phyloP scores from a whole-genome alignment of 1,140 invertebrate species.

The Copidosoma floridanum region DNA sequence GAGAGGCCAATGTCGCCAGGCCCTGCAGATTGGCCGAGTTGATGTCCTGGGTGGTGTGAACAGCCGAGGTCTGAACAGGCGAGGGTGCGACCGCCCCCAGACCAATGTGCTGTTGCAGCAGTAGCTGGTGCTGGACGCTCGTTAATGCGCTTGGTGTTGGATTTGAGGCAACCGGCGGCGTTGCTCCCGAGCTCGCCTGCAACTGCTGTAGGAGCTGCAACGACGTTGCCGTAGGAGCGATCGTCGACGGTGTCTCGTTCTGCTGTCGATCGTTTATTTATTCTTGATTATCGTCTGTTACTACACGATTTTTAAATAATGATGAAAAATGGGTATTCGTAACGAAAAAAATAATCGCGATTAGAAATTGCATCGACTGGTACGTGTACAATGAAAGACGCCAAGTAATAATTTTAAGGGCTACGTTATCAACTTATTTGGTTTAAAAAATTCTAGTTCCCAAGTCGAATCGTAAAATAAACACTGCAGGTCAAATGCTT shows the following conservation, averaged over 20 bases:
- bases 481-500: background rate
- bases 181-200: slow-evolving; percentile 63
- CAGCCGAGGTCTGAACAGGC: slow-evolving; percentile 38
- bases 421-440: too few species aligned
- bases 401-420: too few species aligned
- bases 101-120: slow-evolving; percentile 67
- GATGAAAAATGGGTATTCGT: too few species aligned
- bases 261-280: too few species aligned
- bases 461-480: background rate
- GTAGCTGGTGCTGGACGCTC: slow-evolving; percentile 54
- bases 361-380: too few species aligned
- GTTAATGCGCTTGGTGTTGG: slow-evolving; percentile 49
- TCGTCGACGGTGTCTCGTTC: slow-evolving; percentile 64
- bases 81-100: slow-evolving; percentile 54
- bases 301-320: too few species aligned
- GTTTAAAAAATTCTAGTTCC: too few species aligned
- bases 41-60: slow-evolving; percentile 54
- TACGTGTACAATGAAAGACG: too few species aligned
- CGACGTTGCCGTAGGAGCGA: slow-evolving; percentile 66
- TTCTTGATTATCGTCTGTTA: too few species aligned
- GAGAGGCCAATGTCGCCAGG: slow-evolving; percentile 62
- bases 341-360: too few species aligned
- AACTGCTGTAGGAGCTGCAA: slow-evolving; percentile 75
- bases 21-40: slow-evolving; percentile 63
- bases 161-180: slow-evolving; percentile 66